Base-by-base conservation (phyloP, 2,113 vertebrate species). In the Cavia aperea region DNA sequence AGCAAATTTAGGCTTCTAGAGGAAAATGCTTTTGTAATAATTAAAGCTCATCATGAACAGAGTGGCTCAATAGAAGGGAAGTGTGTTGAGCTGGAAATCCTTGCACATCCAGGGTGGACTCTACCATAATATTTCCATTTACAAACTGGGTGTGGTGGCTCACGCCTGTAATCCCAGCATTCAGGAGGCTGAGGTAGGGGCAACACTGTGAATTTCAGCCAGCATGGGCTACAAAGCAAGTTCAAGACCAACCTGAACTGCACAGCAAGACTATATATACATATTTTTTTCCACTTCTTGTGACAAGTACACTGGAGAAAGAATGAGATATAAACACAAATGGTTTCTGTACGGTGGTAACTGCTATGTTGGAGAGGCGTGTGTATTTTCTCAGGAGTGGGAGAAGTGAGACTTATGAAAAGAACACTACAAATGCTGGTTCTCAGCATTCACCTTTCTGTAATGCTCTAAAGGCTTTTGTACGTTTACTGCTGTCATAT, bases 11-110 rank as follows among this genome's bases (percentile, higher is more conserved):
- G 58, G 36, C 43, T 86, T 39, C 70, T 18, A 46, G 51, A 89
- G 79, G 23, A 88, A 79, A 90, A 83, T 12, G 10, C 33, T 86
- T 94, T 94, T 81, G 21, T 89, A 83, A 66, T 19, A 82, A 68
- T 79, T 56, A 51, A 78, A 68, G 81, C 56, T 65, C n/a, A 33
- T 82, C 24, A 29, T 0, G 3, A 19, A 43, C 29, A 66, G 39
- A 3, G 49, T 49, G 49, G 26, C 56, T 72, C 16, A 58, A 8
- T 54, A 39, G 29, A 9, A 49, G 39, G 0, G 1, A 82, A 73
- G n/a, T 73, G 36, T 39, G 70, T 21, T 43, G 39, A 43, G 10
- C 23, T 19, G 36, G 5, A 81, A 58, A 54, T n/a, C 21, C 39
- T 79, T 14, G 5, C 4, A 14, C 88, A 26, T 31, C 14, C 36